Base-by-base conservation (phyloP, 2,888 invertebrate species). In the Falcaria lacertinaria region DNA sequence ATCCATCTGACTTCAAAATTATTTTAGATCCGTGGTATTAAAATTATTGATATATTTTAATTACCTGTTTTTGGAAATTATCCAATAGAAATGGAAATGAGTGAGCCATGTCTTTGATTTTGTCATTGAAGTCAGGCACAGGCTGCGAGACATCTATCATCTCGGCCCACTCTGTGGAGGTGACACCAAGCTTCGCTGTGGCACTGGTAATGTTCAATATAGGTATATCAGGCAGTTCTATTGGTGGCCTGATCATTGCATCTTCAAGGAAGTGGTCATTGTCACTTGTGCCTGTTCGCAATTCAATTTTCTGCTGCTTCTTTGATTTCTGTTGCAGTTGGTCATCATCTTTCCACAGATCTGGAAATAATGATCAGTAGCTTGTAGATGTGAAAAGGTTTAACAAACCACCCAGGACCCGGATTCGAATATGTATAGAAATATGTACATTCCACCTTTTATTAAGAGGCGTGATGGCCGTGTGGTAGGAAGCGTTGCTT, bases 41-140 rank as follows among this genome's bases (percentile, higher is more conserved):
- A n/a, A n/a, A n/a, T n/a, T n/a, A n/a, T n/a, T n/a, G n/a, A n/a
- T n/a, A n/a, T n/a, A n/a, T n/a, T n/a, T n/a, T n/a, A n/a, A 19
- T 11, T 66, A 91, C 92, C 82, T 96, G 96, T 83, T 99, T 98
- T 75, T 99, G 99, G 74, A 99, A 99, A 16, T 93, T 95, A 80
- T 99, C 99, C 66, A 99, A 89, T 65, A 98, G 96, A 82, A 99
- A 99, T 1, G 94, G 94, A 81, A 94, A 97, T 47, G 91, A 91
- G 66, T 95, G 93, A 0, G 98, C 98, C 87, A 96, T 94, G 48
- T 94, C 92, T 3, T 96, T 96, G 45, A 98, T 92, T 64, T 91
- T 91, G 57, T 95, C 92, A 39, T 93, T 90, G 66, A 97, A 98
- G 73, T 98, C 94, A 1, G 89, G 90, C 0, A 98, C 94, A 0